Conservation (phyloP, 2,888 invertebrate species). For the Dorcus hopei region DNA sequence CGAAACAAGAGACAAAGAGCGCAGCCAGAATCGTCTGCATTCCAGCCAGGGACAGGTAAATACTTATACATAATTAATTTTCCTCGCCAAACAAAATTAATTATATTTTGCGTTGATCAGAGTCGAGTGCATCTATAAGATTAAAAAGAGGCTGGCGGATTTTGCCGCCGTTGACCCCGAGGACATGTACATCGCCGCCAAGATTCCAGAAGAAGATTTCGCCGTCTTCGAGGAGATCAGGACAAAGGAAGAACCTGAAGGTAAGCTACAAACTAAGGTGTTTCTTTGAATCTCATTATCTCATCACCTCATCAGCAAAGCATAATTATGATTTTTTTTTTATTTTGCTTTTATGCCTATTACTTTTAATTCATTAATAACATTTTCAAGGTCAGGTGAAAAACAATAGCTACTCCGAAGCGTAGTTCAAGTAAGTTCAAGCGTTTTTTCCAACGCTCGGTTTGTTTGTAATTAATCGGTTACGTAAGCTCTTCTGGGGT, state of each 20-base stretch:
- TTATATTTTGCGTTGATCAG: slow-evolving; percentile 41
- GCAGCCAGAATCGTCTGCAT: slow-evolving; percentile 62
- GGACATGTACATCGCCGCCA: slow-evolving; percentile 81
- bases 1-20: slow-evolving; percentile 58
- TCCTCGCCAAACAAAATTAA: background rate
- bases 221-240: slow-evolving; percentile 74
- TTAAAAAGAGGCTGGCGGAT: slow-evolving; percentile 76
- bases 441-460: too few species aligned
- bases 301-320: too few species aligned
- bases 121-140: slow-evolving; percentile 71
- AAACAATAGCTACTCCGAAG: too few species aligned
- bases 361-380: too few species aligned
- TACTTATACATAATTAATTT: background rate
- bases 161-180: slow-evolving; percentile 81
- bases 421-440: too few species aligned
- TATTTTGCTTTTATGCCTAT: too few species aligned
- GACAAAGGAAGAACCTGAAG: slow-evolving; percentile 72
- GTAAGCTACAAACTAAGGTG: slow-evolving; percentile 43
- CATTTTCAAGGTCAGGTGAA: too few species aligned
- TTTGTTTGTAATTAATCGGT: too few species aligned
- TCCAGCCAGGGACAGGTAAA: slow-evolving; percentile 68
- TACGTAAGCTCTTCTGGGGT: too few species aligned
- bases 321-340: too few species aligned
- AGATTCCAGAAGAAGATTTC: slow-evolving; percentile 69
- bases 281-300: background rate